Evolutionary conservation across 2,888 invertebrate species (phyloP).

Genomic region (Pyrgus malvae): DNA sequence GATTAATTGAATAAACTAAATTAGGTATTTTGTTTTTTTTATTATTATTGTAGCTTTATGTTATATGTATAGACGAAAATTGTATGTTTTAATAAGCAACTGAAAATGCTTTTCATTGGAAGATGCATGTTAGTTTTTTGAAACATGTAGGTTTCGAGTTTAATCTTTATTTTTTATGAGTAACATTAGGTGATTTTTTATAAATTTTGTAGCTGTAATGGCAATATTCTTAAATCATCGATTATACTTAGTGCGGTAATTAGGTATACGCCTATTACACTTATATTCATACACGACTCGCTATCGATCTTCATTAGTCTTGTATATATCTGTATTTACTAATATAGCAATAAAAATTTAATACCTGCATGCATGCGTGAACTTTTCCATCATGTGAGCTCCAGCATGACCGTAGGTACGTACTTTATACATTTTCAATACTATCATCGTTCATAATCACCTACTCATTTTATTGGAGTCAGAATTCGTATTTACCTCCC

Average conservation of each 20-base stretch:
- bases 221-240: neutral
- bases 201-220: neutral
- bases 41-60: conserved; percentile 49
- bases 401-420: conserved; percentile 17
- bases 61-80: conserved; percentile 37
- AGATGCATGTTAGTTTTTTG: conserved; percentile 48
- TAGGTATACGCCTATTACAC: conserved; percentile 4
- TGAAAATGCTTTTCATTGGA: conserved; percentile 47
- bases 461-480: neutral
- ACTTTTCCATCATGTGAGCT: conserved; percentile 27
- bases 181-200: neutral
- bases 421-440: conserved; percentile 10
- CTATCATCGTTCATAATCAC: conserved; percentile 6
- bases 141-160: conserved; percentile 28
- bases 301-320: neutral
- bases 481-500: too few species aligned
- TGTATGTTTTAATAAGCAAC: conserved; percentile 43
- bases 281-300: neutral
- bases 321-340: neutral
- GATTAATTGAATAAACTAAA: conserved; percentile 31
- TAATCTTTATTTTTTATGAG: conserved; percentile 26
- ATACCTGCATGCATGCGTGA: conserved; percentile 53
- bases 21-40: conserved; percentile 44
- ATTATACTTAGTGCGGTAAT: conserved; percentile 8
- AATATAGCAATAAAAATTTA: conserved; percentile 2